Evolutionary conservation across 2,113 vertebrate genomes (phyloP).

Genomic region (Thamnaconus septentrionalis): DNA sequence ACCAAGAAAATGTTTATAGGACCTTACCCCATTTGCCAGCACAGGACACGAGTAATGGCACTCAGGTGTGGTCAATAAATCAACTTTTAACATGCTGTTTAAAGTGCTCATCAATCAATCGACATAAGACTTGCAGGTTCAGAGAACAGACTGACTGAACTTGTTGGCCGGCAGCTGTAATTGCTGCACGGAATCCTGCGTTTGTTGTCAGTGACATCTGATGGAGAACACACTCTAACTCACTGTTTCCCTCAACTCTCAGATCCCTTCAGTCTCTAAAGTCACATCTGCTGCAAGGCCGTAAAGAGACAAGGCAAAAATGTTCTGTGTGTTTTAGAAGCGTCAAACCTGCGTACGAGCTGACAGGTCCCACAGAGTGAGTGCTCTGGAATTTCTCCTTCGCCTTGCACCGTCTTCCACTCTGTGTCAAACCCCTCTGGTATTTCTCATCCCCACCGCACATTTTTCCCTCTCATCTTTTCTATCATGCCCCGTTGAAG

Average conservation of each 20-base stretch:
- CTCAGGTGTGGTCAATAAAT: too few relatives aligned
- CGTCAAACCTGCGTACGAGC: constrained; percentile 2
- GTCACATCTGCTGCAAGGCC: constrained; percentile 29
- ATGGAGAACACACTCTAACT: constrained; percentile 47
- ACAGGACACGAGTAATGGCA: too few relatives aligned
- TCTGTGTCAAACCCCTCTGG: constrained; percentile 24
- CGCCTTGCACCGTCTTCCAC: constrained; percentile 12
- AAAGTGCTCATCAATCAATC: too few relatives aligned
- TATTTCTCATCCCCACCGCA: constrained; percentile 16
- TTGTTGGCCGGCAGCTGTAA: constrained; percentile 2
- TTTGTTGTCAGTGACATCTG: constrained; percentile 9
- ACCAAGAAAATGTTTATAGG: too few relatives aligned
- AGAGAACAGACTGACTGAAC: too few relatives aligned
- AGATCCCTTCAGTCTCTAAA: constrained; percentile 29
- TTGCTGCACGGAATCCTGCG: constrained; percentile 28
- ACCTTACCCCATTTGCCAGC: too few relatives aligned
- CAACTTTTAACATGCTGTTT: too few relatives aligned
- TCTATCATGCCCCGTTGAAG: constrained; percentile 21
- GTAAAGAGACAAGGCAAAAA: constrained; percentile 20
- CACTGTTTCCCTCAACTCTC: constrained; percentile 12
- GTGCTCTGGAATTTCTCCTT: constrained; percentile 17
- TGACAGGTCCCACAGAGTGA: constrained; percentile 1
- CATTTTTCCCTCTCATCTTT: constrained; percentile 15
- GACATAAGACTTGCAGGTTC: too few relatives aligned
- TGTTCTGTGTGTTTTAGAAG: constrained; percentile 11